Base-by-base conservation (phyloP, 2,113 vertebrate species). In the Corynorhinus townsendii region DNA sequence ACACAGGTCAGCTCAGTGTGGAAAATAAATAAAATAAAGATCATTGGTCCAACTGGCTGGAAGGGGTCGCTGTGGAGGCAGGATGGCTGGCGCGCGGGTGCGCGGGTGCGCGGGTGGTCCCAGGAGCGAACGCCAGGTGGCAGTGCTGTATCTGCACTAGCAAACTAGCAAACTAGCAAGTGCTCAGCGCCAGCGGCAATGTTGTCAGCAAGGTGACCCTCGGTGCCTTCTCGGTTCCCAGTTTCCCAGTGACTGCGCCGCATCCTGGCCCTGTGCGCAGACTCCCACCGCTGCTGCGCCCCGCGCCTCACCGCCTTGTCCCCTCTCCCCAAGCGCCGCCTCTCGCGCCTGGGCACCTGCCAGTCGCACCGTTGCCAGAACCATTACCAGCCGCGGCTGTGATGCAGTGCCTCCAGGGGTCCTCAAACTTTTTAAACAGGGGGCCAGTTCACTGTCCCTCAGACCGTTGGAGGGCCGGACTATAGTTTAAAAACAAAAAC, bases 151-250 rank as follows among this genome's bases (percentile, higher is more conserved):
- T 95, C 90, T 98, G 43, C 98, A 98, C 71, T 99, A 99, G 99
- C 99, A 99, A 97, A n/a, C n/a, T n/a, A n/a, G n/a, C n/a, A n/a
- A n/a, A 98, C 71, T 99, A 99, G 99, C 99, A 99, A 97, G 99
- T 99, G 30, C 98, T 99, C 92, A 99, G 99, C 97, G 99, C 99
- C 1, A 99, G 99, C 11, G 99, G 99, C 20, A 99, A 99, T 95
- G 97, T 99, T 88, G 98, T 99, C 49, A 99, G 99, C 98, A 99
- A 99, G 96, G 99, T 99, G 87, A 99, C 99, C 96, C 98, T 99
- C 0, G 99, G 99, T 95, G 97, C 98, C 28, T 99, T 99, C 98
- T 99, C 99, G 33, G 4, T 99, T 99, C 97, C 99, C 99, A 26
- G 99, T 99, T 99, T 99, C 97, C 99, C 99, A 26, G 99, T 99